These are phyloP conservation scores for Heterotis niloticus DNA, from an alignment of 2,113 vertebrate genomes.

Conservation along the genomic window DNA sequence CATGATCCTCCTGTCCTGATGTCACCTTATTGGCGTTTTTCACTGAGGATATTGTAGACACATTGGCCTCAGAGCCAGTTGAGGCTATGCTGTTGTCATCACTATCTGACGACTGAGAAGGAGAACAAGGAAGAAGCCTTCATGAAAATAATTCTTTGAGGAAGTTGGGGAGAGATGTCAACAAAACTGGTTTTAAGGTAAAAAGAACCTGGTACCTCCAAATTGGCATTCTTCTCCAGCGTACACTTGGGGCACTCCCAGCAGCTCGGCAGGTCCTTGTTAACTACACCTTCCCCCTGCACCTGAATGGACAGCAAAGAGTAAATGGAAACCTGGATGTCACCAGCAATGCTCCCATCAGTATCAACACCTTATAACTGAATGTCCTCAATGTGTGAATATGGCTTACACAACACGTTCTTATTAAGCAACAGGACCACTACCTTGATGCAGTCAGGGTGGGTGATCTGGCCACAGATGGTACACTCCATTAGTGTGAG, in stretches of 20 bases:
- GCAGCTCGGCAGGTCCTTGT: constrained; percentile 90
- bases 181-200: neutral
- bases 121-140: neutral
- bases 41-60: constrained; percentile 41
- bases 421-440: neutral
- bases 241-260: constrained; percentile 97
- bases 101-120: constrained; percentile 58
- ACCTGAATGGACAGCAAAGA: constrained; percentile 65
- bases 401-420: neutral
- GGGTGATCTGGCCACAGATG: constrained; percentile 87
- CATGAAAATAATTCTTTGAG: neutral
- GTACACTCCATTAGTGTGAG: constrained; percentile 95
- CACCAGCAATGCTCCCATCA: neutral
- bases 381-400: constrained; percentile 9
- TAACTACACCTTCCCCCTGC: constrained; percentile 85
- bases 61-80: constrained; percentile 42
- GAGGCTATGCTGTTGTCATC: constrained; percentile 48
- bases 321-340: neutral
- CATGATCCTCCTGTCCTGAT: constrained; percentile 47
- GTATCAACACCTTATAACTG: too few species aligned
- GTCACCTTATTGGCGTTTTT: constrained; percentile 57
- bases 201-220: constrained; percentile 56
- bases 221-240: constrained; percentile 66
- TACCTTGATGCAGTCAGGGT: constrained; percentile 90
- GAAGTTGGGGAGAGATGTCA: neutral